A percentile compares a stretch with the other conserved stretches of the same genome.
These are phyloP conservation scores for Dascillus cervinus DNA, from an alignment of 2,888 invertebrate genomes.

Conservation along the genomic window DNA sequence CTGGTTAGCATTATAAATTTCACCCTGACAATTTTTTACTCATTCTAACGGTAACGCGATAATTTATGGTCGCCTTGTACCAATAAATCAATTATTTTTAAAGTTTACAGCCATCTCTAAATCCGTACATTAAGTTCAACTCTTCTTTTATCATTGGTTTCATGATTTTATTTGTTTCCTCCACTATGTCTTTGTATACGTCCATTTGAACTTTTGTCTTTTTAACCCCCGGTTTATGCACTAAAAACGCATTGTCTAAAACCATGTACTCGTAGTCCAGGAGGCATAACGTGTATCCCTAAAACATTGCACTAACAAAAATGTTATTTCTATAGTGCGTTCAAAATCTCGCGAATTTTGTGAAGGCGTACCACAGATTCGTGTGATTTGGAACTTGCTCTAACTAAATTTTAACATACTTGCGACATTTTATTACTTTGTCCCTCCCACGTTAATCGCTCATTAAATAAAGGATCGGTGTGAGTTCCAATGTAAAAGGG, in stretches of 20 bases:
- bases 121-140: conserved; percentile 17
- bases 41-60: not conserved
- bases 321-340: not conserved
- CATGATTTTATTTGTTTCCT: conserved; percentile 9
- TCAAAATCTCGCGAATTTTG: no score
- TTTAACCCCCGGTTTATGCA: conserved; percentile 81
- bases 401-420: conserved; percentile 29
- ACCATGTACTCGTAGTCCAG: conserved; percentile 82
- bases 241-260: conserved; percentile 78
- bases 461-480: conserved; percentile 44
- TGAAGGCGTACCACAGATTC: conserved; percentile 1
- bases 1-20: no score
- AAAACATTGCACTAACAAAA: conserved; percentile 23
- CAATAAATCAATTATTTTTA: no score
- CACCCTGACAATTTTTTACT: not conserved
- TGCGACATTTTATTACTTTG: conserved; percentile 49
- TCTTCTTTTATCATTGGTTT: conserved; percentile 12
- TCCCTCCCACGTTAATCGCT: conserved; percentile 48
- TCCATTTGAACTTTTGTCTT: conserved; percentile 52
- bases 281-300: conserved; percentile 79
- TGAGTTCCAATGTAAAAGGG: conserved; percentile 48
- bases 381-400: no score
- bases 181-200: conserved; percentile 29
- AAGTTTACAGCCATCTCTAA: conserved; percentile 12
- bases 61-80: not conserved